Conservation (phyloP, 1,140 invertebrate genomes). For the Orius laevigatus region DNA sequence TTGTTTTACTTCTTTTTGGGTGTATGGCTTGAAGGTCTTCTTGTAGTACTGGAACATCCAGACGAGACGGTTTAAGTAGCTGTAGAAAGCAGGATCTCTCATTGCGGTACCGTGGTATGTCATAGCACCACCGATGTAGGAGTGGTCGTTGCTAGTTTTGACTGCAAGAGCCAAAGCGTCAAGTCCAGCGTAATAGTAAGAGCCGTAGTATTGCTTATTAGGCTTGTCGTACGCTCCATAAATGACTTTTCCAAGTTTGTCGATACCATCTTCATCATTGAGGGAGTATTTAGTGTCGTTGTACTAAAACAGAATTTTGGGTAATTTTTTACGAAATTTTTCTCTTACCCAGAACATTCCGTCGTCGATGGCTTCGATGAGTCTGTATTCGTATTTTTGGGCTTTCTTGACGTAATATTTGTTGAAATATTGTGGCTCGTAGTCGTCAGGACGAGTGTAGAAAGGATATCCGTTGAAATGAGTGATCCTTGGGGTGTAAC, state of each 20-base stretch:
- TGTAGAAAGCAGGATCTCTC: conserved; percentile 36
- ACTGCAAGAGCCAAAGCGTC: conserved; percentile 29
- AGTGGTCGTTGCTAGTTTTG: conserved; percentile 28
- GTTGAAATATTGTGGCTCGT: neutral
- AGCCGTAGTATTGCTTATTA: conserved; percentile 29
- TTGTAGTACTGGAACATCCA: conserved; percentile 33
- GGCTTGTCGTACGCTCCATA: conserved; percentile 3
- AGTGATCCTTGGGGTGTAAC: conserved; percentile 16
- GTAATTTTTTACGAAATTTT: neutral
- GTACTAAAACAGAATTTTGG: conserved; percentile 27
- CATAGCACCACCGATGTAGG: conserved; percentile 5
- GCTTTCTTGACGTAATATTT: conserved; percentile 4
- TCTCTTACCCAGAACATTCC: neutral
- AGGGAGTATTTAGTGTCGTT: conserved; percentile 19
- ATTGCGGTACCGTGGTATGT: neutral
- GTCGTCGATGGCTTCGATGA: conserved; percentile 11
- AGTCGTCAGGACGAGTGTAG: conserved; percentile 12
- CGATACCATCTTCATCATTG: conserved; percentile 4
- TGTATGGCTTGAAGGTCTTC: conserved; percentile 36
- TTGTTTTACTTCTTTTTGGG: conserved; percentile 26
- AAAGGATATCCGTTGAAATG: conserved; percentile 12
- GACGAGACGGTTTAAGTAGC: conserved; percentile 30
- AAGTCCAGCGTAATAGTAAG: conserved; percentile 30
- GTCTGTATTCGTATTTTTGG: conserved; percentile 8
- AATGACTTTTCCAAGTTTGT: conserved; percentile 3